Conservation (phyloP, 2,888 invertebrate species). For the Drosophila kuntzei region DNA sequence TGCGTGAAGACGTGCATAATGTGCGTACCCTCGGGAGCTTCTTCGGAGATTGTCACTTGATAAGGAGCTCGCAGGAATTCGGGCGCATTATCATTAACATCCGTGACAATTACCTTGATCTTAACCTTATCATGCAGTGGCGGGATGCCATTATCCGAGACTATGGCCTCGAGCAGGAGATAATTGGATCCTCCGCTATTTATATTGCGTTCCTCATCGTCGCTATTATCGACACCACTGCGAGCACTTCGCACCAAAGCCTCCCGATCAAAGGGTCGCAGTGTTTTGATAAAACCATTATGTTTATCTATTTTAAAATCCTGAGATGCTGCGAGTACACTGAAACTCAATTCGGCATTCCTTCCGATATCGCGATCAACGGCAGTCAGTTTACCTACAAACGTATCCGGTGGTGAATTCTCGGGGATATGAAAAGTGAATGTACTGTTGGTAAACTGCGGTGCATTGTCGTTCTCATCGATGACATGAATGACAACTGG, state of each 20-base stretch:
- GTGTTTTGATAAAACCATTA: slow-evolving; percentile 95
- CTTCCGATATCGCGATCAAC: slow-evolving; percentile 95
- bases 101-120: slow-evolving; percentile 94
- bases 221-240: slow-evolving; percentile 32
- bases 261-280: slow-evolving; percentile 95
- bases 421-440: slow-evolving; percentile 96
- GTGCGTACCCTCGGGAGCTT: slow-evolving; percentile 91
- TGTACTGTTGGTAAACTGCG: slow-evolving; percentile 95
- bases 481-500: slow-evolving; percentile 96
- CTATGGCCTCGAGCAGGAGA: slow-evolving; percentile 93
- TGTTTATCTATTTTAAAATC: slow-evolving; percentile 95
- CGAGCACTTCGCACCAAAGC: slow-evolving; percentile 88
- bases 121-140: slow-evolving; percentile 93
- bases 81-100: slow-evolving; percentile 96
- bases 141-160: slow-evolving; percentile 92
- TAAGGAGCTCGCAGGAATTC: slow-evolving; percentile 94
- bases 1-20: slow-evolving; percentile 94
- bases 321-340: slow-evolving; percentile 90
- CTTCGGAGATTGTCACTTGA: slow-evolving; percentile 95
- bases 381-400: slow-evolving; percentile 96
- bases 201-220: slow-evolving; percentile 40
- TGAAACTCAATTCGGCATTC: slow-evolving; percentile 95
- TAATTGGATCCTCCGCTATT: slow-evolving; percentile 90
- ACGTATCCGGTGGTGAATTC: slow-evolving; percentile 94
- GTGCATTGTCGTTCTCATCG: slow-evolving; percentile 98